Conservation (phyloP, 2,888 invertebrate genomes). For the Callyntrura guangdongensis region DNA sequence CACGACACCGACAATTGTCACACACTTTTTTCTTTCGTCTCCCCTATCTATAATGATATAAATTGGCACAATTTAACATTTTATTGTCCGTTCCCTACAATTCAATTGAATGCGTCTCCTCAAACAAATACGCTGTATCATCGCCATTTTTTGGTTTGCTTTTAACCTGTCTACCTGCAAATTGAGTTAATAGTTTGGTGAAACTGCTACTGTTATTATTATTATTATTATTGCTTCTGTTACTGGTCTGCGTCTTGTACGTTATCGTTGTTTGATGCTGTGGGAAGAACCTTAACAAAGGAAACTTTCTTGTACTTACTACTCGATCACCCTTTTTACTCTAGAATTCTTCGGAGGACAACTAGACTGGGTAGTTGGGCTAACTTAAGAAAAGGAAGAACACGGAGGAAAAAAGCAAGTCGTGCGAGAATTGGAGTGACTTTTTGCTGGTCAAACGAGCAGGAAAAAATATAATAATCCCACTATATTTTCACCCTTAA, state of each 20-base stretch:
- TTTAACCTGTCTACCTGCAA: slow-evolving; percentile 12
- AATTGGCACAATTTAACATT: slow-evolving; percentile 63
- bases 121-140: slow-evolving; percentile 18
- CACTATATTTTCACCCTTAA: slow-evolving; percentile 43
- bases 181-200: slow-evolving; percentile 34
- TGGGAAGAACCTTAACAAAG: slow-evolving; percentile 15
- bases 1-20: slow-evolving; percentile 37
- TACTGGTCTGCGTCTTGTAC: neutral
- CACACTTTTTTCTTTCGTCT: slow-evolving; percentile 40
- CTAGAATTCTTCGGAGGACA: neutral
- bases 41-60: slow-evolving; percentile 31
- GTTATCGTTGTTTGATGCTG: slow-evolving; percentile 14
- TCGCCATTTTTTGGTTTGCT: slow-evolving; percentile 7
- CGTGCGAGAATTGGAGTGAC: slow-evolving; percentile 40
- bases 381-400: neutral
- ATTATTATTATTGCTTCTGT: slow-evolving; percentile 23
- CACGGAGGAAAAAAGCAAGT: neutral
- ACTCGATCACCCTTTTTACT: neutral
- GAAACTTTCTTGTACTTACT: slow-evolving; percentile 5
- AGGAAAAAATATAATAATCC: slow-evolving; percentile 46
- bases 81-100: slow-evolving; percentile 28
- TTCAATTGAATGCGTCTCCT: neutral
- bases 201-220: slow-evolving; percentile 29
- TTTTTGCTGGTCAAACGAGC: slow-evolving; percentile 28
- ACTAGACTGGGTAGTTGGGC: slow-evolving; percentile 17